Conservation (phyloP, 2,888 invertebrate genomes). For the Dryadula phaetusa region DNA sequence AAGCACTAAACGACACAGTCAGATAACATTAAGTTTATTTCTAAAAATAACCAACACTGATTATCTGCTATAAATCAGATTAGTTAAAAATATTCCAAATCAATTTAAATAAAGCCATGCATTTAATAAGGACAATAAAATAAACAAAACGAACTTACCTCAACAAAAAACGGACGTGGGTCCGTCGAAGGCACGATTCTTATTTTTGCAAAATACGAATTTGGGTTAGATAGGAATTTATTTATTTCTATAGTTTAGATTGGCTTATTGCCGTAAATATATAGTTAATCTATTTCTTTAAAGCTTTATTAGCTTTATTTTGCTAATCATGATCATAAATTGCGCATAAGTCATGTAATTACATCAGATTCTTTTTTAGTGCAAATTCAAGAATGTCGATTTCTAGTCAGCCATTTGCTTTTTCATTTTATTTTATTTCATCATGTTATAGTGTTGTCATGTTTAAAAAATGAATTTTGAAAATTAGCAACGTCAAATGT, state of each 20-base stretch:
- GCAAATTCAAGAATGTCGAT: slow-evolving; percentile 75
- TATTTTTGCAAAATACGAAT: slow-evolving; percentile 66
- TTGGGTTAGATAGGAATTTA: slow-evolving; percentile 66
- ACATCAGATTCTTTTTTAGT: slow-evolving; percentile 81
- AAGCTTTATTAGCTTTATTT: slow-evolving; percentile 77
- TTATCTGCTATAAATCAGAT: slow-evolving; percentile 15
- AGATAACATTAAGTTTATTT: slow-evolving; percentile 18
- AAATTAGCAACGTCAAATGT: not conserved
- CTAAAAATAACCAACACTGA: slow-evolving; percentile 35
- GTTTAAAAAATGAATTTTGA: slow-evolving; percentile 8
- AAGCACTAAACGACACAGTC: not conserved
- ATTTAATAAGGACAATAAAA: slow-evolving; percentile 47
- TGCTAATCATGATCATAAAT: slow-evolving; percentile 84
- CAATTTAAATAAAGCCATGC: slow-evolving; percentile 22
- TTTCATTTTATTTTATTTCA: slow-evolving; percentile 69
- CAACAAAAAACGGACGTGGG: slow-evolving; percentile 71
- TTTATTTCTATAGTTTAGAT: slow-evolving; percentile 60
- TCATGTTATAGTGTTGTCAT: slow-evolving; percentile 43
- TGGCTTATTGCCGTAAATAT: slow-evolving; percentile 71
- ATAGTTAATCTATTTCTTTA: slow-evolving; percentile 65
- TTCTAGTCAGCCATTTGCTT: slow-evolving; percentile 84
- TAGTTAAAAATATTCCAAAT: slow-evolving; percentile 14
- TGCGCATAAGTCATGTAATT: slow-evolving; percentile 85
- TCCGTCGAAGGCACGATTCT: slow-evolving; percentile 64
- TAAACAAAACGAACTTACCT: slow-evolving; percentile 68